Base-by-base conservation (phyloP, 2,797 vertebrate species). In the Sebastes matsubarae region DNA sequence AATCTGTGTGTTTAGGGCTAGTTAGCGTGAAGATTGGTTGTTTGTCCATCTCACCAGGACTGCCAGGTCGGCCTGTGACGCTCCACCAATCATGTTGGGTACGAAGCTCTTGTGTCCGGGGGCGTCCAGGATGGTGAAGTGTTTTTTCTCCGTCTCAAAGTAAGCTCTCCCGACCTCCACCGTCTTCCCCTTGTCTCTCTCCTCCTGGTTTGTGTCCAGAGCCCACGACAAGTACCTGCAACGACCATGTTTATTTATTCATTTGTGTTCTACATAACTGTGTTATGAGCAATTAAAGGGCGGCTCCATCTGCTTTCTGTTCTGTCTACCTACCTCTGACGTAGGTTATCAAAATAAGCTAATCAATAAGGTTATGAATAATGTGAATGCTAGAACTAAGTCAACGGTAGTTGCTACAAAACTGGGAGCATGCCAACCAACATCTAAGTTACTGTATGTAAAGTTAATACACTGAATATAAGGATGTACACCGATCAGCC, bases 81-180 rank as follows among this genome's bases (percentile, higher is more conserved):
- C 98, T 34, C 99, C 98, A 36, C 98, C 99, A 38, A 99, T 99
- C 99, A 99, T 99, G 95, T 99, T 99, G 77, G 99, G 99, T 77
- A 99, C 99, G 87, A 99, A 99, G 94, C 99, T 99, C 95, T 99
- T 99, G 92, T 99, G 99, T 67, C 99, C 99, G 1, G 99, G 99
- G 36, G 98, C 99, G 68, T 99, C 99, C 89, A 99, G 95, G 91
- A 99, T 99, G 82, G 99, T 99, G 94, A 99, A 99, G 86, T 99
- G 99, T 88, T 99, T 99, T 81, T 98, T 99, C 93, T 99, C 97
- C 0, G 98, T 99, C 95, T 99, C 99, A 91, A 99, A 99, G 93
- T 99, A 99, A 59, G 99, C 98, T 88, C 98, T 96, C 29, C 99
- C 99, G 18, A 99, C 98, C 94, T 99, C 99, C 36, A 99, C 99